These are phyloP conservation scores for Smithornis capensis DNA, from an alignment of 2,113 vertebrate species.

Conservation along the genomic window DNA sequence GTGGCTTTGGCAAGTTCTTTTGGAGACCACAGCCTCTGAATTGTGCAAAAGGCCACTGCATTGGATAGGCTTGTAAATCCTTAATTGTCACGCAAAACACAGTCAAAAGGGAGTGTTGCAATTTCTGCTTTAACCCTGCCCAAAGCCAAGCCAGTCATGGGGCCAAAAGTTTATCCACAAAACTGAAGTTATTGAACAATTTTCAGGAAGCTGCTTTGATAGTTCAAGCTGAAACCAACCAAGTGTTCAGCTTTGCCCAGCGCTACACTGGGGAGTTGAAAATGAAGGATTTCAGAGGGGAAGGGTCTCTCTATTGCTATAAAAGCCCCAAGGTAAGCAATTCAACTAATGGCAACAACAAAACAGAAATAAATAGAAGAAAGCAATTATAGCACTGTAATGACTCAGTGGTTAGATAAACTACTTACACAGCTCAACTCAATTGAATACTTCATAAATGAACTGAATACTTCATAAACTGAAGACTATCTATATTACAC, in stretches of 20 bases:
- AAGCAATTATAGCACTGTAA: neutral
- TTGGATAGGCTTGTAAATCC: neutral
- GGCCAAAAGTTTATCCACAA: neutral
- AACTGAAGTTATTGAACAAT: neutral
- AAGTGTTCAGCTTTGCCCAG: neutral
- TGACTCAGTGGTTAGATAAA: conserved; percentile 21
- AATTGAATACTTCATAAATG: neutral
- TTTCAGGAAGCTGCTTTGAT: neutral
- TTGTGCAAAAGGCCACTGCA: neutral
- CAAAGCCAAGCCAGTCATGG: neutral
- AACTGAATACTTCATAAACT: neutral
- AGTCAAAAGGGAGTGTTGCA: neutral
- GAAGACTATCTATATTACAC: neutral
- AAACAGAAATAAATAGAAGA: conserved; percentile 30
- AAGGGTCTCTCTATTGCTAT: neutral
- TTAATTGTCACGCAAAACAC: neutral
- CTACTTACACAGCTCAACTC: neutral
- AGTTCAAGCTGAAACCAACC: neutral
- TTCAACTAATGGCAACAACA: neutral
- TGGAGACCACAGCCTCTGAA: neutral
- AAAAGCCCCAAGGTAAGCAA: neutral
- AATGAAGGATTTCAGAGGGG: neutral
- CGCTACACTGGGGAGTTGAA: neutral
- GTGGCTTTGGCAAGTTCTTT: neutral
- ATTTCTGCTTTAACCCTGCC: neutral